Evolutionary conservation across 1,140 invertebrate species (phyloP).

Genomic region (Mesaphorura yosii): DNA sequence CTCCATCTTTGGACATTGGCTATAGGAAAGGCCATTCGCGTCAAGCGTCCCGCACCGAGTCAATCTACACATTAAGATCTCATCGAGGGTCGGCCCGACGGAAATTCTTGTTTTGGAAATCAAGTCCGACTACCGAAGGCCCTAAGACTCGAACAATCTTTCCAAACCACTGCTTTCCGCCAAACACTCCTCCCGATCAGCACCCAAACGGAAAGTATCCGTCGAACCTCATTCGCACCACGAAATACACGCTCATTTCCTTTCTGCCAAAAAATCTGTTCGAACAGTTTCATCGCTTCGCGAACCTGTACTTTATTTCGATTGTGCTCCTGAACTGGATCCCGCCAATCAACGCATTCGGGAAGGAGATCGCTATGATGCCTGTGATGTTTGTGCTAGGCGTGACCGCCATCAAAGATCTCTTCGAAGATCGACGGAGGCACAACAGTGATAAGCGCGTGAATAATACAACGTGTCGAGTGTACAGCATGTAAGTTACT

Average conservation of each 20-base stretch:
- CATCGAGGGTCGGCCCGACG: conserved; percentile 34
- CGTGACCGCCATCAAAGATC: conserved; percentile 93
- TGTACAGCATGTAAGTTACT: conserved; percentile 42
- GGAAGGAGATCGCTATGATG: conserved; percentile 90
- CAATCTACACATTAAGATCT: conserved; percentile 71
- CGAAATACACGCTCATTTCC: conserved; percentile 86
- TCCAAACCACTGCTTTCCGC: conserved; percentile 68
- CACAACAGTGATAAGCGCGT: conserved; percentile 82
- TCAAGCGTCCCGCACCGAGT: conserved; percentile 60
- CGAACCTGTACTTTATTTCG: conserved; percentile 96
- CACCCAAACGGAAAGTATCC: conserved; percentile 71
- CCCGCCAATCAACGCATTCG: conserved; percentile 84
- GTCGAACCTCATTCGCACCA: conserved; percentile 77
- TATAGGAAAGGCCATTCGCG: conserved; percentile 42
- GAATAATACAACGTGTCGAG: conserved; percentile 81
- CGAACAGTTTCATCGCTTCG: conserved; percentile 94
- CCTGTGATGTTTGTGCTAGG: conserved; percentile 87
- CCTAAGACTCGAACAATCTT: conserved; percentile 57
- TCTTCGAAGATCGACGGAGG: conserved; percentile 85
- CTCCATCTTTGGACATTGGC: conserved; percentile 2
- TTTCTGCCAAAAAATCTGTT: conserved; percentile 94
- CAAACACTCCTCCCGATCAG: conserved; percentile 57
- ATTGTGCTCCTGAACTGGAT: conserved; percentile 93
- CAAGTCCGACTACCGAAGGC: conserved; percentile 20
- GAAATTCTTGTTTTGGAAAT: conserved; percentile 34